Conservation (phyloP, 2,797 vertebrate genomes). For the Alectoris magna region DNA sequence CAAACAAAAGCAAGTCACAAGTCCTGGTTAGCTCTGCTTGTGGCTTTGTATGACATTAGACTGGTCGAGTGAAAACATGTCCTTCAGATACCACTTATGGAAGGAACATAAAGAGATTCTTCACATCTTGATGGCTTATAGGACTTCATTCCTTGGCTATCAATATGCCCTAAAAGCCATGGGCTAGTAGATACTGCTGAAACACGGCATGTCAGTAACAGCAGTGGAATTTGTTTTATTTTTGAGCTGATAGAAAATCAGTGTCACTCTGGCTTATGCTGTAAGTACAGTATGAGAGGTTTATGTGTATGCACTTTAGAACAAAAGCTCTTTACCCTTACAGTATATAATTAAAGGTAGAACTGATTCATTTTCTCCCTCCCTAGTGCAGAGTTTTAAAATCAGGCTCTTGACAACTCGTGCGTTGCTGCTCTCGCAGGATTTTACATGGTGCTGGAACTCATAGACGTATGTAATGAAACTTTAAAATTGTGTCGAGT, state of each 20-base stretch:
- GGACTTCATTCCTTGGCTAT: not conserved
- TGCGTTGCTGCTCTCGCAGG: not conserved
- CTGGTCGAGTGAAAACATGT: not conserved
- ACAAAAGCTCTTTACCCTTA: not conserved
- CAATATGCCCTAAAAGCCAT: not conserved
- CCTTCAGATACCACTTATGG: not conserved
- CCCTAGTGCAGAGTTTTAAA: not conserved
- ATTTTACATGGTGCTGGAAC: not conserved
- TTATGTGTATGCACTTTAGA: not conserved
- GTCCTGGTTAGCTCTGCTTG: not conserved
- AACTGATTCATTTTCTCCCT: not conserved
- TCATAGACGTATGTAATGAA: not conserved
- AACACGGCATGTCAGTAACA: not conserved
- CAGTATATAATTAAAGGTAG: not conserved
- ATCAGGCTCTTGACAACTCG: not conserved
- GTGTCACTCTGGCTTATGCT: not conserved
- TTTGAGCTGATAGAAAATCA: not conserved
- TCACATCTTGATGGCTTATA: not conserved
- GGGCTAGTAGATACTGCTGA: not conserved
- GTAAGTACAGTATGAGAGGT: not conserved
- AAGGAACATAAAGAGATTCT: not conserved
- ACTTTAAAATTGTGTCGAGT: slow-evolving; percentile 25
- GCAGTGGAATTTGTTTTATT: not conserved
- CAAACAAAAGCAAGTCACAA: not conserved
- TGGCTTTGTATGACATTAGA: not conserved